Evolutionary conservation across 2,797 vertebrate species (phyloP).

Genomic region (Paratrypauchen microcephalus): DNA sequence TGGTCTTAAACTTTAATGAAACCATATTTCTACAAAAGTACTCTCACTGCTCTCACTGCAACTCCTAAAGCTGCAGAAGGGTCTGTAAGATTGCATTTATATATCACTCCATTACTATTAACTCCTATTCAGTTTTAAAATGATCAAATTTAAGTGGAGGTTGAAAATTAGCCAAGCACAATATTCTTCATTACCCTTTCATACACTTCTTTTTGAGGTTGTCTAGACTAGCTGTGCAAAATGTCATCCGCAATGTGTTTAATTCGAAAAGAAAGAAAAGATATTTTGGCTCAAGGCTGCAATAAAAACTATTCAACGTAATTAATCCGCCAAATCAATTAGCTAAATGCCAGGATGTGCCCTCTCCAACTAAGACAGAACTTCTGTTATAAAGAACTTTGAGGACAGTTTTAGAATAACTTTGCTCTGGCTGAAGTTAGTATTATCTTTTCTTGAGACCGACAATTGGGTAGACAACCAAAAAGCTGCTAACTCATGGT

Average conservation of each 20-base stretch:
- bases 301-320: background rate
- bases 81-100: background rate
- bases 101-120: background rate
- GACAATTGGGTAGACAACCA: conserved; percentile 46
- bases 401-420: background rate
- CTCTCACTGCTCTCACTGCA: background rate
- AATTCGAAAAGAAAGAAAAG: background rate
- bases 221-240: conserved; percentile 2
- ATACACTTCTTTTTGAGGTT: conserved; percentile 9
- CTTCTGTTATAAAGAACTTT: background rate
- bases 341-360: conserved; percentile 1
- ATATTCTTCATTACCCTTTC: background rate
- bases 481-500: conserved; percentile 36
- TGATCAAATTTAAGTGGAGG: background rate
- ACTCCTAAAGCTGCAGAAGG: background rate
- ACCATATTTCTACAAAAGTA: background rate
- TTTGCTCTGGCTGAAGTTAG: background rate
- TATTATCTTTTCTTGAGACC: conserved; percentile 40
- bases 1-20: background rate
- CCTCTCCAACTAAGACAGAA: background rate
- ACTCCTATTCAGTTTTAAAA: background rate
- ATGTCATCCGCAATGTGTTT: conserved; percentile 4
- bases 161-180: background rate
- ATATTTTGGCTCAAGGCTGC: conserved; percentile 1
- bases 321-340: conserved; percentile 4